Evolutionary conservation across 2,888 invertebrate species (phyloP), one percentile per base, ranked within the genome.

Genomic region (Ptychoptera contaminata): DNA sequence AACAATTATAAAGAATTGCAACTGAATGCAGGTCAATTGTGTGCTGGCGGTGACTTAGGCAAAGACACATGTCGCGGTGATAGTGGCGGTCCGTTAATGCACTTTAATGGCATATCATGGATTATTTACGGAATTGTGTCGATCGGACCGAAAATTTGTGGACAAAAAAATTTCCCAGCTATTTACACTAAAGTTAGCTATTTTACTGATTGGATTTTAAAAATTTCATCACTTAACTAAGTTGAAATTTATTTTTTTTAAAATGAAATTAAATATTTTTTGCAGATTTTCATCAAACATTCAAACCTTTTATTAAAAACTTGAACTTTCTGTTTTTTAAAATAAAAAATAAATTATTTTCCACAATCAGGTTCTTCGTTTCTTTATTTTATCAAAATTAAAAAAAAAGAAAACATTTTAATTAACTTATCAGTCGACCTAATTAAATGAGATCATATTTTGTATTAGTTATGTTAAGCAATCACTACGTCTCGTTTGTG

Each of bases 11-110:
- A 69, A 1, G 63, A 62, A 2, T 67, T 72, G 0, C 52, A 50
- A 1, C 55, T 74, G 5, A 61, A 59, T 1, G 60, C 66, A 0
- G 63, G 60, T 8, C 75, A 76, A 53, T 51, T 79, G 1, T 80
- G 79, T 52, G 77, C 77, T 14, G 80, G 80, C 2, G 76, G 79
- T 1, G 62, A 64, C 12, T 67, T 62, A 43, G 68, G 71, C 4
- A 67, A 73, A 48, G 82, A 81, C 54, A 73, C 79, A 0, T 82
- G 81, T 53, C 65, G 60, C 23, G 80, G 80, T 0, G 80, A 80
- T 52, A 78, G 78, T 0, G 80, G 81, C 1, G 79, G 83, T 2
- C 83, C 85, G 0, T 62, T 85, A 5, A 83, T 84, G 82, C 67
- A 60, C 50, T 59, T 61, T 9, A 9, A 16, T 11, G 16, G 60